phyloP scores from a whole-genome alignment of 2,797 vertebrate genomes.

The Sphenopsis melanotis region DNA sequence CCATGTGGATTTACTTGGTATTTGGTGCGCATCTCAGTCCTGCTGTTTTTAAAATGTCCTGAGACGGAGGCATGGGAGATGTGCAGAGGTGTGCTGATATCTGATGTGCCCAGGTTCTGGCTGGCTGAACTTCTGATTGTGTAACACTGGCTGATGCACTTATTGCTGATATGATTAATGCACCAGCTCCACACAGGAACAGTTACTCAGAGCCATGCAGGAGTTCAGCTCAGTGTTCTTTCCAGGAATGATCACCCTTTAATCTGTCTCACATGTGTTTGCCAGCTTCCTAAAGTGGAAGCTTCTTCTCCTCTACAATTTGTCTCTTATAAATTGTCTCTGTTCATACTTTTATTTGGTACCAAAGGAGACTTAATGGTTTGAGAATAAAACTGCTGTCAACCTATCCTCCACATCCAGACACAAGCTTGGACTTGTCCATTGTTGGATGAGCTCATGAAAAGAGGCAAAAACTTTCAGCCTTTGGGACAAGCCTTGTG shows the following conservation, averaged over 20 bases:
- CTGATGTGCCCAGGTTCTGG: neutral
- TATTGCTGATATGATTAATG: neutral
- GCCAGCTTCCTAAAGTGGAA: neutral
- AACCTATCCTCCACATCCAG: neutral
- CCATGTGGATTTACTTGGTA: neutral
- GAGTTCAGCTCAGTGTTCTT: neutral
- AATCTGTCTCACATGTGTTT: neutral
- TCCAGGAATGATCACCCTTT: neutral
- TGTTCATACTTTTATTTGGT: neutral
- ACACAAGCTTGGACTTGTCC: neutral
- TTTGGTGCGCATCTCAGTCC: neutral
- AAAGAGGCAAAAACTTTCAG: neutral
- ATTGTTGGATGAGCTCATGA: neutral
- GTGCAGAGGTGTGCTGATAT: neutral
- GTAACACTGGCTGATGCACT: neutral
- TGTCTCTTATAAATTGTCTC: neutral
- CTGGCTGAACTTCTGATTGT: neutral
- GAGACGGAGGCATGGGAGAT: neutral
- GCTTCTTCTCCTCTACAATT: neutral
- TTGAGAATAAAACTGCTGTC: neutral
- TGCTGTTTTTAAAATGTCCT: neutral
- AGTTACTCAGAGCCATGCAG: neutral
- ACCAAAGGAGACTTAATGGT: neutral
- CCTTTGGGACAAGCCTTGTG: neutral
- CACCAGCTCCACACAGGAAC: neutral